Evolutionary conservation across 1,140 invertebrate species (phyloP), one percentile per base, ranked within the genome.

Genomic region (Drosophila insularis): DNA sequence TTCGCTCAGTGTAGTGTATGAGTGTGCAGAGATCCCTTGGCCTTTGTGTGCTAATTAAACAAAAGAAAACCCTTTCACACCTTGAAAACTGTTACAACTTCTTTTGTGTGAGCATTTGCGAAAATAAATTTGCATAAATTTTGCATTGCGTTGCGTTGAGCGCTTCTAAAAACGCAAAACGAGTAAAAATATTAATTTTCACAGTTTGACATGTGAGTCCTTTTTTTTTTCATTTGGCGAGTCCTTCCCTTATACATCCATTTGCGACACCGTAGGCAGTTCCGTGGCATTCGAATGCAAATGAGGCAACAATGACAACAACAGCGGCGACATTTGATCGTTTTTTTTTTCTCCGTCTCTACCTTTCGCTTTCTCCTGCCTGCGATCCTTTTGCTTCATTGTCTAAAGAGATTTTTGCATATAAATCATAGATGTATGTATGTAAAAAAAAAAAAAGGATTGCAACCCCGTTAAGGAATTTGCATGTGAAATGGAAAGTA

Each of bases 151-250:
- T 62, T 66, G 67, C 11, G 35, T 13, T 13, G 66, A 23, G 23
- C 23, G 23, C 23, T 23, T 23, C 4, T 35, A 61, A 85, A 78
- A 63, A 63, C 37, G 78, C 79, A 70, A 81, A 82, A 71, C 75
- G 74, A 66, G 84, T 76, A 46, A 89, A 87, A 82, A 82, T 87
- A 86, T 86, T 86, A 86, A 86, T 86, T 86, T 86, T 87, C 81
- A 86, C 81, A 87, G 81, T 87, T 59, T 86, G 81, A 79, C 75
- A 58, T 74, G 71, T 87, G 43, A 50, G 43, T 50, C 43, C 43
- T 50, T 50, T 50, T 46, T 50, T 46, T 46, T 43, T 14, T 7
- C 4, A 4, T 46, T 46, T 46, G 2, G 43, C 43, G 17, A 11
- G 43, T 50, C 43, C 43, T 50, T 50, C 43, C 43, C 74, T 78